Evolutionary conservation across 1,140 invertebrate genomes (phyloP).

Genomic region (Arion vulgaris): DNA sequence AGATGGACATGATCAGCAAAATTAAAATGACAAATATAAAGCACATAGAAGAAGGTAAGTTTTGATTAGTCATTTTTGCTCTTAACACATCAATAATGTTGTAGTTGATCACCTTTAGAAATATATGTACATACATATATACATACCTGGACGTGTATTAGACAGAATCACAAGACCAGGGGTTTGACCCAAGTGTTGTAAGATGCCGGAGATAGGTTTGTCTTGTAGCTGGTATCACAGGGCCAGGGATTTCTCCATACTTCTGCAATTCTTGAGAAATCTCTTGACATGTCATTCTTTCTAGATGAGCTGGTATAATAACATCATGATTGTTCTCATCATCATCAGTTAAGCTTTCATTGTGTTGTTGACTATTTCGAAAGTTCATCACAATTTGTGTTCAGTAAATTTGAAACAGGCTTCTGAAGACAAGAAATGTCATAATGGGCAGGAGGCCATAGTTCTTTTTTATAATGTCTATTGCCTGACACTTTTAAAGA

Average conservation of each 20-base stretch:
- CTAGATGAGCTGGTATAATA: conserved; percentile 28
- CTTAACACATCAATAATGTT: no score
- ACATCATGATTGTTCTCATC: background rate
- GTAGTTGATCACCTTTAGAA: no score
- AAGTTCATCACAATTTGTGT: background rate
- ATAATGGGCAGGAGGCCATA: background rate
- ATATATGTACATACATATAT: background rate
- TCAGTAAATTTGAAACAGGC: background rate
- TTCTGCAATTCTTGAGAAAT: conserved; percentile 79
- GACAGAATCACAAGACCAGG: conserved; percentile 42
- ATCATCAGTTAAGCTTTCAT: background rate
- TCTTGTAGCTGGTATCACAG: conserved; percentile 83
- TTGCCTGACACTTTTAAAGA: background rate
- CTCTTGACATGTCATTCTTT: conserved; percentile 75
- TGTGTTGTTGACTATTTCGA: background rate
- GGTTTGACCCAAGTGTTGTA: conserved; percentile 69
- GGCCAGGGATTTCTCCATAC: conserved; percentile 82
- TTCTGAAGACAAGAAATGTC: background rate
- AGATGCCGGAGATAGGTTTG: conserved; percentile 83
- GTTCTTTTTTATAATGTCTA: background rate
- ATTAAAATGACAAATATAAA: no score
- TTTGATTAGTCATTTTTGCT: no score
- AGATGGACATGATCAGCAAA: no score
- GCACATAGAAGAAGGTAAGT: no score
- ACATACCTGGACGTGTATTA: conserved; percentile 47